A percentile compares a stretch with the other conserved stretches of the same genome.
phyloP scores from a whole-genome alignment of 2,113 vertebrate genomes.

The Neotoma lepida region DNA sequence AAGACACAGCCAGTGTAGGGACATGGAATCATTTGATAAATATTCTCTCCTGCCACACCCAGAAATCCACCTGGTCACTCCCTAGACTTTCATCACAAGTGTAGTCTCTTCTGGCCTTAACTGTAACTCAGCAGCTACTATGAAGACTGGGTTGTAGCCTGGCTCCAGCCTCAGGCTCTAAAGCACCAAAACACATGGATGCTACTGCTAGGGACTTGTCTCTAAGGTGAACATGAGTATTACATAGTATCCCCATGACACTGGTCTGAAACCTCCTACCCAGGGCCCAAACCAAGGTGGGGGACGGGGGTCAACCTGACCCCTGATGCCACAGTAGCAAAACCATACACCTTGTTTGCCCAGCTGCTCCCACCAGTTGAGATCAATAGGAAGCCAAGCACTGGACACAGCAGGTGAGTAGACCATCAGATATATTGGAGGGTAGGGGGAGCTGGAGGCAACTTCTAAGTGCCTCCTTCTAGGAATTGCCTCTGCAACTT shows the following conservation, averaged over 20 bases:
- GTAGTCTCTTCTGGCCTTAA: not conserved
- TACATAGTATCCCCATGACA: not conserved
- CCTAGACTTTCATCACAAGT: not conserved
- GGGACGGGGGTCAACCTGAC: not conserved
- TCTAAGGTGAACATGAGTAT: not conserved
- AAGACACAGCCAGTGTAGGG: not conserved
- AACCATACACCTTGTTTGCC: not conserved
- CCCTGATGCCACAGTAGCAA: not conserved
- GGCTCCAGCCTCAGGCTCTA: not conserved
- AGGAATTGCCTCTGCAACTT: not conserved
- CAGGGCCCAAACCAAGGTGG: not conserved
- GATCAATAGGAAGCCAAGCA: constrained; percentile 31
- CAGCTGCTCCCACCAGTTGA: not conserved
- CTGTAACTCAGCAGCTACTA: not conserved
- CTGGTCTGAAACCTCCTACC: not conserved
- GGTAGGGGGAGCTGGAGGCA: not conserved
- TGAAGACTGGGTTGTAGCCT: not conserved
- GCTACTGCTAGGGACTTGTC: not conserved
- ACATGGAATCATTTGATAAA: not conserved
- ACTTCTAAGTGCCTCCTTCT: not conserved
- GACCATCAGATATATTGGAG: constrained; percentile 23
- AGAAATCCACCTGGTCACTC: not conserved
- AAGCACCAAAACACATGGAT: not conserved
- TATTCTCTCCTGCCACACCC: not conserved
- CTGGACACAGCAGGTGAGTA: constrained; percentile 34